Evolutionary conservation across 2,888 invertebrate genomes (phyloP).

Genomic region (Ceratothoa steindachneri): DNA sequence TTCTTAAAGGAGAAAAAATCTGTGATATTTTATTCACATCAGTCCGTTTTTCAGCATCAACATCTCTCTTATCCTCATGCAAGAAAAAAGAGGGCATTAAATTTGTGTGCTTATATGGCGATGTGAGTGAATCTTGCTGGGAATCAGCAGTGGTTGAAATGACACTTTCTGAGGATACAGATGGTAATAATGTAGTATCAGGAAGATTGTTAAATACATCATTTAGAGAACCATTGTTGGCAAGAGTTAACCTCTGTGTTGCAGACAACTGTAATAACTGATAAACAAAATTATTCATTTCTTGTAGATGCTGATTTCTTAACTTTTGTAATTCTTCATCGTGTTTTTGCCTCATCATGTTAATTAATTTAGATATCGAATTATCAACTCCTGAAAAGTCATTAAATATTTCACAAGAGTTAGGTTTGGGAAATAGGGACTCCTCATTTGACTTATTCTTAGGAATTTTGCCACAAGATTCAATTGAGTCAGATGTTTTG

Average conservation of each 20-base stretch:
- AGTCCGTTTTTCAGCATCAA: background rate
- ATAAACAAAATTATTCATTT: background rate
- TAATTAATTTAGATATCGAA: background rate
- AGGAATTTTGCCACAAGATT: background rate
- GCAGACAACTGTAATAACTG: background rate
- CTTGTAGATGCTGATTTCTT: background rate
- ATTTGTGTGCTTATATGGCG: background rate
- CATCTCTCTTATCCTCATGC: background rate
- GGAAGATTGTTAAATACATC: background rate
- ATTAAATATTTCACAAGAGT: background rate
- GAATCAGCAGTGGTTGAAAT: background rate
- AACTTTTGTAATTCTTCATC: background rate
- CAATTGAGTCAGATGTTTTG: background rate
- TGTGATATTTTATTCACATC: constrained; percentile 7
- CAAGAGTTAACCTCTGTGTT: background rate
- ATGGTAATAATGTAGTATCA: background rate
- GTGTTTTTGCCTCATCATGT: background rate
- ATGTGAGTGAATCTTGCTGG: background rate
- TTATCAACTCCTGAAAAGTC: background rate
- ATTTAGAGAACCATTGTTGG: background rate
- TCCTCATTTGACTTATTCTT: background rate
- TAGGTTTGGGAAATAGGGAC: background rate
- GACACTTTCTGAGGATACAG: background rate
- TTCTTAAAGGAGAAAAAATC: background rate
- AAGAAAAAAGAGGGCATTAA: constrained; percentile 2